Evolutionary conservation across 2,888 invertebrate genomes (phyloP).

Genomic region (Tenodera sinensis): DNA sequence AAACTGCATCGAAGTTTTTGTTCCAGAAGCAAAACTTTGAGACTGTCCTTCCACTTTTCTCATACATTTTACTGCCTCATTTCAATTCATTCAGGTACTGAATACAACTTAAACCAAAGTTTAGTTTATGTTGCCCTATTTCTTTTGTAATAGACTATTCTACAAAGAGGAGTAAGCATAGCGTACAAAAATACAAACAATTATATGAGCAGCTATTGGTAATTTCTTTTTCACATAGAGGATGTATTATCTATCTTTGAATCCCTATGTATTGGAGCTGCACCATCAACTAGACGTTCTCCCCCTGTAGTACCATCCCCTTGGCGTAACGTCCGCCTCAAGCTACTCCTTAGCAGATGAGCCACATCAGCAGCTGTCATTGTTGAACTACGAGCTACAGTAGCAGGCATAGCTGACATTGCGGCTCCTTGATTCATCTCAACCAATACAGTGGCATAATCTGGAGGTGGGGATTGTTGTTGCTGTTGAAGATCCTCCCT

Average conservation of each 20-base stretch:
- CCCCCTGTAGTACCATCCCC: not conserved
- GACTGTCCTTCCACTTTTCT: not conserved
- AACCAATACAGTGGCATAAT: constrained; percentile 59
- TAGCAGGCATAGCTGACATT: not conserved
- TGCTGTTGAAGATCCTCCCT: constrained; percentile 38
- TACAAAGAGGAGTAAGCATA: not conserved
- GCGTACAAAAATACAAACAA: not conserved
- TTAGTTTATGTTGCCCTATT: not conserved
- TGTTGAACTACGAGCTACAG: constrained; percentile 39
- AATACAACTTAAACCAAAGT: not conserved
- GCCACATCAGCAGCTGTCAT: constrained; percentile 57
- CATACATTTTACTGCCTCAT: not conserved
- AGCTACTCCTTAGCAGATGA: constrained; percentile 54
- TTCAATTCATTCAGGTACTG: not conserved
- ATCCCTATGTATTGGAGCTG: not conserved
- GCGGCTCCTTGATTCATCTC: constrained; percentile 49
- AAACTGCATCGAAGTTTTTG: not conserved
- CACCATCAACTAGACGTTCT: not conserved
- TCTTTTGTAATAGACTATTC: not conserved
- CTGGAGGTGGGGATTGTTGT: constrained; percentile 51
- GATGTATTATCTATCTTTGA: not conserved
- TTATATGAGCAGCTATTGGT: not conserved
- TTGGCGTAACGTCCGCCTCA: constrained; percentile 43
- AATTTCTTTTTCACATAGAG: not conserved
- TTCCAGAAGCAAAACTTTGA: not conserved